Evolutionary conservation across 2,797 vertebrate genomes (phyloP).

Genomic region (Acanthurus tractus): DNA sequence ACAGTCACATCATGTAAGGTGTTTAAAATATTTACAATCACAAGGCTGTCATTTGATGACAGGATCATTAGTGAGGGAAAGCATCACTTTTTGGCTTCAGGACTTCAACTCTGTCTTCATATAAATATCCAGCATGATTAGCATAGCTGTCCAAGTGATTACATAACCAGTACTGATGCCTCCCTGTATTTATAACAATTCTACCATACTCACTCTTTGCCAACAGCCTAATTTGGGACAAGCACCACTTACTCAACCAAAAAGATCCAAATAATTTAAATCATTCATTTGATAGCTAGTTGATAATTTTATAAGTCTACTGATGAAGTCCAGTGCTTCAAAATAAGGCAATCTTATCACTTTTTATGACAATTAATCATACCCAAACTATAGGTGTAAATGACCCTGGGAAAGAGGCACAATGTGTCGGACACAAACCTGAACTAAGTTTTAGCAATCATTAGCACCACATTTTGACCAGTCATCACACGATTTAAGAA

Average conservation of each 20-base stretch:
- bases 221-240: constrained; percentile 37
- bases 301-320: too few species aligned
- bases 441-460: constrained; percentile 1
- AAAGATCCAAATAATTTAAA: constrained; percentile 2
- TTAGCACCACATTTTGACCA: neutral
- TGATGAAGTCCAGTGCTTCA: neutral
- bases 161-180: constrained; percentile 50
- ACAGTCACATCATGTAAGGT: neutral
- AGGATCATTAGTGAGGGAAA: neutral
- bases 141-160: constrained; percentile 38
- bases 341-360: neutral
- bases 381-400: constrained; percentile 11
- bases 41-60: neutral
- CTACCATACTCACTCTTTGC: constrained; percentile 23
- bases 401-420: neutral
- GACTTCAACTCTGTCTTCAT: constrained; percentile 25
- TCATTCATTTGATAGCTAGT: neutral
- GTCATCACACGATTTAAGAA: neutral
- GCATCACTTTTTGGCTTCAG: neutral
- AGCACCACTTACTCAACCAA: constrained; percentile 9
- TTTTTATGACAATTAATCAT: neutral
- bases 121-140: constrained; percentile 43
- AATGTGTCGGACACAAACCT: neutral
- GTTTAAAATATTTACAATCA: neutral
- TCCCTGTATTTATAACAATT: constrained; percentile 51